A percentile compares a stretch with the other conserved stretches of the same genome.
phyloP scores from a whole-genome alignment of 2,888 invertebrate species.

The Brenthis daphne region DNA sequence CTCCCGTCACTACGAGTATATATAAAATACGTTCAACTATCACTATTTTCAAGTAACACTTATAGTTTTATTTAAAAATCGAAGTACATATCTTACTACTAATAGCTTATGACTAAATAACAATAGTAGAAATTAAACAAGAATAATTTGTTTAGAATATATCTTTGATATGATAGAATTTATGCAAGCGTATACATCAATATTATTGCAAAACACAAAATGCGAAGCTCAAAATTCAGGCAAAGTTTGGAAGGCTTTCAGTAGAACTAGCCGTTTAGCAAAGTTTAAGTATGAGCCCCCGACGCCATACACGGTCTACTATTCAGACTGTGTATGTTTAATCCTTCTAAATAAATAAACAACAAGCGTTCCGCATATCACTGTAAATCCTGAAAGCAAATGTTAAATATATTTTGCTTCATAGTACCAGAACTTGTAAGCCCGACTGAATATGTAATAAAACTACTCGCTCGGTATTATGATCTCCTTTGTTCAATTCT shows the following conservation, averaged over 20 bases:
- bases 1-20: background rate
- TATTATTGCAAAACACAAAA: slow-evolving; percentile 62
- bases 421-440: slow-evolving; percentile 42
- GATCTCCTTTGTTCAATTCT: no score
- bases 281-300: slow-evolving; percentile 70
- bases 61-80: no score
- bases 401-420: slow-evolving; percentile 55
- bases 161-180: background rate
- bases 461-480: slow-evolving; percentile 19
- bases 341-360: slow-evolving; percentile 73
- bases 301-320: slow-evolving; percentile 53
- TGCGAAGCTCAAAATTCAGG: slow-evolving; percentile 55
- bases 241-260: slow-evolving; percentile 69
- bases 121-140: background rate
- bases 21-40: background rate
- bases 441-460: slow-evolving; percentile 32
- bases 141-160: no score
- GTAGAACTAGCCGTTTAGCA: slow-evolving; percentile 66
- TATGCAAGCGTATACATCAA: slow-evolving; percentile 36
- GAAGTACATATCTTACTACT: no score
- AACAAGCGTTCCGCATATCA: slow-evolving; percentile 59
- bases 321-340: slow-evolving; percentile 61
- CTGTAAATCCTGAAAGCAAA: slow-evolving; percentile 63
- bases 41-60: background rate
- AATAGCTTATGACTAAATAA: no score